A percentile compares a stretch with the other conserved stretches of the same genome.
phyloP scores from a whole-genome alignment of 92 coral and sea anemone species.

The Bergia puertoricense region DNA sequence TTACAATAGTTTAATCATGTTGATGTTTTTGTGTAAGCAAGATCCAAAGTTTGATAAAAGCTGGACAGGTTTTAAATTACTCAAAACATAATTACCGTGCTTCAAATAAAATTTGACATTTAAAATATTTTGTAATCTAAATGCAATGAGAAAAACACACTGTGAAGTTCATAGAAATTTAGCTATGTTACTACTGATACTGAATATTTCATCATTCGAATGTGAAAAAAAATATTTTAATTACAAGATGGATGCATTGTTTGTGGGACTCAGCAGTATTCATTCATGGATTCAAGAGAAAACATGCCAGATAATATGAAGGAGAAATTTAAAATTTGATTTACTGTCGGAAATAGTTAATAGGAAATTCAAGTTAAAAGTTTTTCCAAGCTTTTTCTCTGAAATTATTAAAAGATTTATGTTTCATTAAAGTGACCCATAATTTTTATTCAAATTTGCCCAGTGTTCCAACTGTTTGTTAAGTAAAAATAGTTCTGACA shows the following conservation, averaged over 20 bases:
- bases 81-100: not conserved
- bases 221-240: too few relatives aligned
- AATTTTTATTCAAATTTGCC: not conserved
- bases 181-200: too few relatives aligned
- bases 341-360: too few relatives aligned
- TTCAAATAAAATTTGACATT: not conserved
- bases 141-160: not conserved
- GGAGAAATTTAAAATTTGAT: too few relatives aligned
- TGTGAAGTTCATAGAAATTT: too few relatives aligned
- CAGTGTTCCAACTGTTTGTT: not conserved
- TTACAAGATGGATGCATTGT: not conserved
- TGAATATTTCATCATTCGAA: not conserved
- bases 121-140: too few relatives aligned
- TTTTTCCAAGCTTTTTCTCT: not conserved
- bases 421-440: not conserved
- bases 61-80: not conserved
- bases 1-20: not conserved
- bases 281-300: too few relatives aligned
- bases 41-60: not conserved
- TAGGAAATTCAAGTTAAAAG: not conserved
- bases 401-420: too few relatives aligned
- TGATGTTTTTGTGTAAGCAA: not conserved
- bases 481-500: too few relatives aligned
- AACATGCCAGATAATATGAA: too few relatives aligned
- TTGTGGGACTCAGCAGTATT: not conserved